These are phyloP conservation scores for Tenrec ecaudatus DNA, from an alignment of 2,113 vertebrate genomes.

Conservation along the genomic window DNA sequence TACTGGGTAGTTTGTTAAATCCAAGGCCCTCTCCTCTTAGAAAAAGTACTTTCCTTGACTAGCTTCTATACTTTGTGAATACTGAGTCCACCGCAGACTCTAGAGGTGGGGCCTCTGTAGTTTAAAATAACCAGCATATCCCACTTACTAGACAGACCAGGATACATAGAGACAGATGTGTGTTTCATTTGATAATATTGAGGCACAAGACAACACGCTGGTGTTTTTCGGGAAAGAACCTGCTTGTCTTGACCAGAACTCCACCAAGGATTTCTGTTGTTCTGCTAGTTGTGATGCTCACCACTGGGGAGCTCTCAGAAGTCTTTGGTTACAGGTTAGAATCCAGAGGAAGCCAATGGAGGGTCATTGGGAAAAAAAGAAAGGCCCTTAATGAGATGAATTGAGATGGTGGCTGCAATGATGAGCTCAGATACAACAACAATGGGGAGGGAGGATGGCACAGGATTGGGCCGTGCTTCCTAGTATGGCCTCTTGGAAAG, in stretches of 20 bases:
- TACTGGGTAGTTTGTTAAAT: background rate
- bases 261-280: background rate
- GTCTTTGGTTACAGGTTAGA: background rate
- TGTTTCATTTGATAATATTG: background rate
- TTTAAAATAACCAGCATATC: background rate
- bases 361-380: too few species aligned
- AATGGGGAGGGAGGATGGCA: too few species aligned
- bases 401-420: too few species aligned
- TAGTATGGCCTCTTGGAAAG: background rate
- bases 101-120: background rate
- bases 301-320: background rate
- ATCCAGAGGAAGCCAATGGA: background rate
- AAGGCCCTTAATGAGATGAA: too few species aligned
- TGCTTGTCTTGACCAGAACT: slow-evolving; percentile 17
- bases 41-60: background rate
- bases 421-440: too few species aligned
- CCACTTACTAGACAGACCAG: background rate
- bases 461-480: too few species aligned
- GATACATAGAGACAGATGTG: background rate
- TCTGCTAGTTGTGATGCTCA: background rate
- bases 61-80: background rate
- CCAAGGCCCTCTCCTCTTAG: background rate
- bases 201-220: background rate
- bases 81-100: background rate
- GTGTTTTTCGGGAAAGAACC: background rate